A percentile compares a stretch with the other conserved stretches of the same genome.
Conservation (phyloP, 2,113 vertebrate genomes). For the Desmodus rotundus region DNA sequence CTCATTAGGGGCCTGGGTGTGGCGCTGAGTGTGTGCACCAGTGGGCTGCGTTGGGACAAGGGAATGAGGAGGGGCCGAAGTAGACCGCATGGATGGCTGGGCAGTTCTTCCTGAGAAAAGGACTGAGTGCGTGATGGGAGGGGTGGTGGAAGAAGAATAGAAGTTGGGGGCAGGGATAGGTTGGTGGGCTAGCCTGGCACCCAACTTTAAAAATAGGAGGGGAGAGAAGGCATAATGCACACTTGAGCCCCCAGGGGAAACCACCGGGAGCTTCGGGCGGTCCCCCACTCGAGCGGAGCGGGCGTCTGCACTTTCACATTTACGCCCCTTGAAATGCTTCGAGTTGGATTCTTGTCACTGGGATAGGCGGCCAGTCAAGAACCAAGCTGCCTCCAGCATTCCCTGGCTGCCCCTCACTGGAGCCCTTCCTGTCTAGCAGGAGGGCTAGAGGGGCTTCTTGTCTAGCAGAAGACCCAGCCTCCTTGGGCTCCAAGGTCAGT, state of each 20-base stretch:
- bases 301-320: background rate
- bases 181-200: background rate
- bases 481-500: background rate
- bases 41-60: background rate
- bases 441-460: background rate
- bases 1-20: background rate
- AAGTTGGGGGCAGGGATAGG: background rate
- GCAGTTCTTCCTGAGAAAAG: background rate
- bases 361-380: background rate
- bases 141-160: background rate
- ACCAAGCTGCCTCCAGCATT: background rate
- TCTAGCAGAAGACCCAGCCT: background rate
- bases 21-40: background rate
- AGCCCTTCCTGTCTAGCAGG: background rate
- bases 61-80: background rate
- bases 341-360: background rate
- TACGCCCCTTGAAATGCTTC: background rate
- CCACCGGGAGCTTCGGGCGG: rapidly evolving
- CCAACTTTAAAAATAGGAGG: background rate
- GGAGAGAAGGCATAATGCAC: background rate
- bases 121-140: background rate
- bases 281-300: rapidly evolving
- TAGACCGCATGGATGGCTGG: background rate
- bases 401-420: background rate
- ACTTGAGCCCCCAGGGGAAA: background rate